Base-by-base conservation (phyloP, 1,140 invertebrate species). In the Oryzaephilus surinamensis region DNA sequence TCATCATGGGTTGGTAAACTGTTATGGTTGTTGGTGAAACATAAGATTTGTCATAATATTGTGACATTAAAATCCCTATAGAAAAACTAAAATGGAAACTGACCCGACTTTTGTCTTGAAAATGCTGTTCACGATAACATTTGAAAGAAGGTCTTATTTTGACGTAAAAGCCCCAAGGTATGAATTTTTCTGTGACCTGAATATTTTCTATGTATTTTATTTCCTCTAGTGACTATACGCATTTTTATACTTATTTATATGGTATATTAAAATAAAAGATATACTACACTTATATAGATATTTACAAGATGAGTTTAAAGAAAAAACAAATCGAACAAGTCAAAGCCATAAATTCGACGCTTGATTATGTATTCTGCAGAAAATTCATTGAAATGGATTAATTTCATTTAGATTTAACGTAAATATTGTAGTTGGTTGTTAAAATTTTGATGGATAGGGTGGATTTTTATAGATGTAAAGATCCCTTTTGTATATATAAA, bases 91-190 rank as follows among this genome's bases (percentile, higher is more conserved):
- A 31, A 27, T 41, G 39, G 39, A 41, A 33, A 41, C 31, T 41
- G 39, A 41, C 39, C 39, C 39, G 39, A 34, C 39, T 32, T 41
- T 41, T n/a, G 39, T 41, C 39, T 41, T 27, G 34, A 18, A 32
- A 34, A 31, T 8, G 31, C 31, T 21, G 30, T 40, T 41, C 39
- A 41, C 39, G 39, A 41, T 41, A 41, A 41, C 39, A 31, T 38
- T 38, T 30, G 41, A 28, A 43, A 43, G 33, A 37, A 36, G 41
- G 28, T 30, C 33, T 31, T 43, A 43, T 37, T 43, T 36, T 43
- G 33, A 43, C 41, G 29, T 43, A 36, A 43, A 43, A 30, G 41
- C 41, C 41, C 41, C 18, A 32, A 43, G 41, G 41, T 43, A 43
- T 30, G 41, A 31, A 38, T 43, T 43, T 43, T 28, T 43, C 33